These are phyloP conservation scores for Corythornis leucogaster DNA, from an alignment of 2,797 vertebrate species.

Conservation along the genomic window DNA sequence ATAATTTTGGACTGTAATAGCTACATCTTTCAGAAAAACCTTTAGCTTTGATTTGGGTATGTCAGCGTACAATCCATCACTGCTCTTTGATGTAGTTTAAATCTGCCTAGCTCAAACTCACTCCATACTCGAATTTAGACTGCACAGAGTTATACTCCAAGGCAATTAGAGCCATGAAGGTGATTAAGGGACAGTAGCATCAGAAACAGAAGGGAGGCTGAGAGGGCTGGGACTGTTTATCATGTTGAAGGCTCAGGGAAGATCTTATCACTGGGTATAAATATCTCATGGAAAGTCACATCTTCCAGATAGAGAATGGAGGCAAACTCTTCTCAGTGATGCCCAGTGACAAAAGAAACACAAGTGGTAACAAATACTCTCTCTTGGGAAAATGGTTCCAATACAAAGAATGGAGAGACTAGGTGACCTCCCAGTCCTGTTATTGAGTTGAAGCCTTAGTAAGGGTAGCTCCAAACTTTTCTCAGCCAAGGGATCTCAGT, in stretches of 20 bases:
- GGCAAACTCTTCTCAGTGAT: background rate
- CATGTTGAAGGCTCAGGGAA: background rate
- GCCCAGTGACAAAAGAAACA: background rate
- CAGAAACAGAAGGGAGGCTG: background rate
- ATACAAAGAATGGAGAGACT: background rate
- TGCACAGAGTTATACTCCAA: background rate
- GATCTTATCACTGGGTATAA: background rate
- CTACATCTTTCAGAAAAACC: background rate
- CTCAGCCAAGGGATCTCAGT: background rate
- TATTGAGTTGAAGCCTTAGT: background rate
- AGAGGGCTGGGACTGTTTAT: background rate
- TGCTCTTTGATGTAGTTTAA: background rate
- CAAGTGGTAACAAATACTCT: background rate
- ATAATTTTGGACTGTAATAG: background rate
- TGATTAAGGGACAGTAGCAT: background rate
- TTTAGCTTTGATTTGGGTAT: background rate
- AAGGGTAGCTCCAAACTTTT: background rate
- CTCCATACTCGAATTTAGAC: background rate
- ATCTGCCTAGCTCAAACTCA: background rate
- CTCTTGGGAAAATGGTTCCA: background rate
- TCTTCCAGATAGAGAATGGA: too few species aligned
- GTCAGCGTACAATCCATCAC: fast-evolving
- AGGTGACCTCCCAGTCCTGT: background rate
- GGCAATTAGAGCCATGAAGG: background rate
- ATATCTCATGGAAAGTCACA: background rate